Base-by-base conservation (phyloP, 2,113 vertebrate genomes). In the Mormoops blainvillei region DNA sequence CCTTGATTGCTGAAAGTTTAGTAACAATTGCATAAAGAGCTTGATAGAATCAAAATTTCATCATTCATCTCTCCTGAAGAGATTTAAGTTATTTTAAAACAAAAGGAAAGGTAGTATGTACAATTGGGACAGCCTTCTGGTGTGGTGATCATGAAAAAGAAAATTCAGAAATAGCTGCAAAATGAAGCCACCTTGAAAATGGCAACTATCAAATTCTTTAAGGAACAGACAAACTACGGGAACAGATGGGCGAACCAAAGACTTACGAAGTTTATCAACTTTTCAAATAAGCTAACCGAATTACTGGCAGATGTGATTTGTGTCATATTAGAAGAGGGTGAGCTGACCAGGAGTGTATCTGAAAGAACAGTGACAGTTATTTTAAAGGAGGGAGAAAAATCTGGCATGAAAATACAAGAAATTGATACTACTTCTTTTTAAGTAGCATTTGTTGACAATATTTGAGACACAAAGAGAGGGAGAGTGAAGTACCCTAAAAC, bases 221-320 rank as follows among this genome's bases (percentile, higher is more conserved):
- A 89, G 73, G 54, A 93, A n/a, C 31, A 91, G 45, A 68, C 31
- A 76, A 94, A 77, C n/a, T 73, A 87, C 45, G n/a, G 80, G 86
- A 94, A 81, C 82, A 97, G 71, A 82, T 94, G 82, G 65, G 45
- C 45, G 54, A 85, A 93, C 52, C 24, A 16, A 63, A 87, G 50
- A 83, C 56, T 81, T 52, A 67, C 15, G 15, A n/a, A 68, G 67
- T 83, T 67, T 91, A 70, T 85, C 18, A 96, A 70, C 67, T 87
- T 96, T 94, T 80, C 73, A 96, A 81, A 91, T 91, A 63, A 94
- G 70, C 20, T 48, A 86, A 76, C n/a, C 3, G 36, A 87, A 89
- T 93, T 74, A 61, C 38, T 81, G 41, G n/a, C 54, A 81, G 74
- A 63, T 87, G 38, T 52, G 50, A 78, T 96, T 87, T 48, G 52